Conservation (phyloP, 2,113 vertebrate genomes). For the Siniperca knerii region DNA sequence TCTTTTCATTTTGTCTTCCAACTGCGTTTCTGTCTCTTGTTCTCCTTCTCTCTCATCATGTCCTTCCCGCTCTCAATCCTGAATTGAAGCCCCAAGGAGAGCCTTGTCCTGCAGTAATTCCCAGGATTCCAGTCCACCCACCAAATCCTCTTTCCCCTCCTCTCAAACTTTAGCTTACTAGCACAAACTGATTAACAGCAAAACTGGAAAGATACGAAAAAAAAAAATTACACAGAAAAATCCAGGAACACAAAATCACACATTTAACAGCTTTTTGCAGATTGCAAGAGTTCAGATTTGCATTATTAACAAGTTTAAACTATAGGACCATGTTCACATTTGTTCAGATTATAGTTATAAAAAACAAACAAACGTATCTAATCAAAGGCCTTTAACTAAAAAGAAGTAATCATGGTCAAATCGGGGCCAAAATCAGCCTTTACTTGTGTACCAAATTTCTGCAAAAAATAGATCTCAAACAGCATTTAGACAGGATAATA, state of each 20-base stretch:
- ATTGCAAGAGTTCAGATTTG: not conserved
- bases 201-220: not conserved
- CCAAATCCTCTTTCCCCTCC: conserved; percentile 11
- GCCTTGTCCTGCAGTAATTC: conserved; percentile 2
- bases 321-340: not conserved
- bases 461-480: too few species aligned
- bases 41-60: conserved; percentile 4
- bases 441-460: too few species aligned
- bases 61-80: conserved; percentile 27
- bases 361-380: not conserved
- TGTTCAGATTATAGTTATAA: not conserved
- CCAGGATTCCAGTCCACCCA: conserved; percentile 20
- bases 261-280: too few species aligned
- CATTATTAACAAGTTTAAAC: not conserved
- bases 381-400: not conserved
- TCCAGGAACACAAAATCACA: not conserved
- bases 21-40: conserved; percentile 33
- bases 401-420: not conserved
- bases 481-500: too few species aligned
- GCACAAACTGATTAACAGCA: not conserved
- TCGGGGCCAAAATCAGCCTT: too few species aligned
- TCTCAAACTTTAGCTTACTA: not conserved
- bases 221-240: not conserved
- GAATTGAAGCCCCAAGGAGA: conserved; percentile 24
- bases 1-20: conserved; percentile 51